Base-by-base conservation (phyloP, 2,888 invertebrate species). In the Harpagoxenus sublaevis region DNA sequence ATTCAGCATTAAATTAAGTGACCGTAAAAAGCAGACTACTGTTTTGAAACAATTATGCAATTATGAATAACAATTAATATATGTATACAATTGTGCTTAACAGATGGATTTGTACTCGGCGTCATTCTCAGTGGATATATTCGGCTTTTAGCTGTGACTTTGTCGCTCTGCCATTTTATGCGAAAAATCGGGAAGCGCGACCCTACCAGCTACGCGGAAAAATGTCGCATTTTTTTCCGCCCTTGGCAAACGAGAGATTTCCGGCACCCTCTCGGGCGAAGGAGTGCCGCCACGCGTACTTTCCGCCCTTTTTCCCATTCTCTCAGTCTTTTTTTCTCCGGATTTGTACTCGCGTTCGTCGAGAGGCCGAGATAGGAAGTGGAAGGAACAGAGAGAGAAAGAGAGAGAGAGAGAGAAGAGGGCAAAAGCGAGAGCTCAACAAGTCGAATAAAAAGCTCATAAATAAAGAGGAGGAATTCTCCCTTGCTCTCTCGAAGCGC, bases 391-490 rank as follows among this genome's bases (percentile, higher is more conserved):
- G 42, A 84, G 77, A 75, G 74, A 65, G 68, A 83, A 51, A 83
- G 45, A 65, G 85, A 79, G 78, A 84, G 84, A 73, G 45, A 60
- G 73, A 84, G 74, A 79, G 55, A 51, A 73, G 81, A 85, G 88
- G 86, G 88, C 91, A 86, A 77, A 55, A 85, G 87, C 89, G 89
- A 90, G 87, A 92, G 93, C 92, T 94, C 94, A 95, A 95, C 95
- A 95, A 95, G 95, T 95, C 94, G 94, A 94, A 95, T 95, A 95
- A 95, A 95, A 95, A 95, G 94, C 95, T 94, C 95, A 94, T 95
- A 95, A 95, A 95, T 95, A 95, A 94, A 94, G 93, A 93, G 92
- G 92, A 91, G 92, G 91, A 91, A 92, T 92, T 93, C 89, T 89
- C 91, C 74, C 79, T 88, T 88, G 88, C 86, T 83, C 88, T 89